phyloP scores from a whole-genome alignment of 2,888 invertebrate species.

The Macrophya alboannulata region DNA sequence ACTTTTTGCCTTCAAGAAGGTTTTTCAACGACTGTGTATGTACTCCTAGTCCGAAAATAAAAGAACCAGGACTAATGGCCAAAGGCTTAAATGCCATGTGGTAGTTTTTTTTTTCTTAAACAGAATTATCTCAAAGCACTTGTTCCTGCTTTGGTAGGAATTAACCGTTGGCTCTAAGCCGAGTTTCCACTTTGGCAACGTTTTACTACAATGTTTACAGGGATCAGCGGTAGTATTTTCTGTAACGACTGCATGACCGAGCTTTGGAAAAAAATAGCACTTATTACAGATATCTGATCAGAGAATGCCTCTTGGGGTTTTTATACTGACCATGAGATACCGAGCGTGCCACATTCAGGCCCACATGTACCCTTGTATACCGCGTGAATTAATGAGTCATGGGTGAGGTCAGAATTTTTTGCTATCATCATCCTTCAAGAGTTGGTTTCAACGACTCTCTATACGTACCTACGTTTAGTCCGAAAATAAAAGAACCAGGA shows the following conservation, averaged over 20 bases:
- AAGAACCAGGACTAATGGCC: not conserved
- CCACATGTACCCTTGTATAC: not conserved
- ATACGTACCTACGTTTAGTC: not conserved
- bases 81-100: not conserved
- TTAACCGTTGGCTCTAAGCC: not conserved
- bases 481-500: not conserved
- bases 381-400: not conserved
- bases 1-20: not conserved
- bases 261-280: not conserved
- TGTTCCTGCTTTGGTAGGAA: not conserved
- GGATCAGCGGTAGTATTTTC: not conserved
- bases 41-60: not conserved
- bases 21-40: not conserved
- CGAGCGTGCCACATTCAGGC: not conserved
- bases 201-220: not conserved
- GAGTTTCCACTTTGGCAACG: not conserved
- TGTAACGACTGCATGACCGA: not conserved
- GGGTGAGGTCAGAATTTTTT: slow-evolving; percentile 4
- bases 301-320: not conserved
- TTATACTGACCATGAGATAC: not conserved
- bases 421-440: not conserved
- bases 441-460: not conserved
- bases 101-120: not conserved
- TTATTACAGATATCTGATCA: not conserved
- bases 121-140: not conserved